Conservation (phyloP, 1,140 invertebrate species). For the Heliconius himera region DNA sequence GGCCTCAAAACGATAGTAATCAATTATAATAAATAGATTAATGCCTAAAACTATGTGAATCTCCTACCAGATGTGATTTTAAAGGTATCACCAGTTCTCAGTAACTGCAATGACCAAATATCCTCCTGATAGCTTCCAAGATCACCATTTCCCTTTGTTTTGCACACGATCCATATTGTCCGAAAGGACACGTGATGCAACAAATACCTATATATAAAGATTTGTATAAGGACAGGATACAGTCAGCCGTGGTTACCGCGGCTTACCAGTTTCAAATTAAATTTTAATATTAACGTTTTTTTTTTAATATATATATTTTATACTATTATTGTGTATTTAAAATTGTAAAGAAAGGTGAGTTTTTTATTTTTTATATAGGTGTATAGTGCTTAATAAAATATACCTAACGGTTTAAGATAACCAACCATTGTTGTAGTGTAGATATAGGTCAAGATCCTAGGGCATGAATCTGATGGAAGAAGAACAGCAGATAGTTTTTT, state of each 20-base stretch:
- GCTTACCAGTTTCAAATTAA: constrained; percentile 28
- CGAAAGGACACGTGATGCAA: not conserved
- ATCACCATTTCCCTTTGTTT: constrained; percentile 1
- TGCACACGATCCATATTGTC: not conserved
- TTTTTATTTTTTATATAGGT: too few relatives aligned
- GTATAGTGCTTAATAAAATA: too few relatives aligned
- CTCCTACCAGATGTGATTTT: too few relatives aligned
- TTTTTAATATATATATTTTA: not conserved
- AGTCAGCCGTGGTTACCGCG: constrained; percentile 39
- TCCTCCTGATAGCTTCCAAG: not conserved
- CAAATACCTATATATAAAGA: not conserved
- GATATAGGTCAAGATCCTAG: too few relatives aligned
- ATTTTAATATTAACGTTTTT: not conserved
- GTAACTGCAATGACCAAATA: not conserved
- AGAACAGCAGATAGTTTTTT: too few relatives aligned
- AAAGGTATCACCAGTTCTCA: too few relatives aligned
- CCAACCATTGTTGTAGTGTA: too few relatives aligned
- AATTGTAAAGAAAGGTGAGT: not conserved
- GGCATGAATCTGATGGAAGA: too few relatives aligned
- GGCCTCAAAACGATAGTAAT: too few relatives aligned
- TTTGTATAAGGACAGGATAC: not conserved
- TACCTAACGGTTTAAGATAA: too few relatives aligned
- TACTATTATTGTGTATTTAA: not conserved
- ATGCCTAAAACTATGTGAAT: too few relatives aligned
- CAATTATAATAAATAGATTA: too few relatives aligned